Evolutionary conservation across 1,140 invertebrate species (phyloP).

Genomic region (Trachelipus rathkii): DNA sequence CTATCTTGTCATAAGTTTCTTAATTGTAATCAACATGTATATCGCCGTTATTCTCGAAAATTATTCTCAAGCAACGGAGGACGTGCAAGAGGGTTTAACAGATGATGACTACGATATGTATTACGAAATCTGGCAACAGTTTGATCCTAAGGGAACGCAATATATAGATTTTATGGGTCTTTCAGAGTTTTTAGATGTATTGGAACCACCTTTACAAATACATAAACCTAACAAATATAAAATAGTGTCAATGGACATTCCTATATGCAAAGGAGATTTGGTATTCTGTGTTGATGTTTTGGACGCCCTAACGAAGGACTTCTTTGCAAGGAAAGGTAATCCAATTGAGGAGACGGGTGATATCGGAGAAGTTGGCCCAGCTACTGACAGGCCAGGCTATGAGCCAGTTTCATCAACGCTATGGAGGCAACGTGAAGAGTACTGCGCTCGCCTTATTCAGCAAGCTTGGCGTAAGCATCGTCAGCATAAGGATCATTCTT

Average conservation of each 20-base stretch:
- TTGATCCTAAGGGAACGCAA: constrained; percentile 94
- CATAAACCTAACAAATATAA: constrained; percentile 98
- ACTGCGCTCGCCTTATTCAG: constrained; percentile 90
- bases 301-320: constrained; percentile 81
- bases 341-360: constrained; percentile 77
- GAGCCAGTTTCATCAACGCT: constrained; percentile 87
- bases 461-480: constrained; percentile 67
- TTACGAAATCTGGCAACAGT: constrained; percentile 98
- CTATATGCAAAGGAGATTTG: constrained; percentile 92
- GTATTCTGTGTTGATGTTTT: constrained; percentile 97
- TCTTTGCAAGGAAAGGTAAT: constrained; percentile 85
- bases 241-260: constrained; percentile 97
- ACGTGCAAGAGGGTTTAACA: constrained; percentile 95
- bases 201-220: constrained; percentile 89
- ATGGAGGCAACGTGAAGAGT: constrained; percentile 91
- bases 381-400: constrained; percentile 78
- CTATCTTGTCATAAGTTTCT: constrained; percentile 95
- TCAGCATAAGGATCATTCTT: constrained; percentile 42
- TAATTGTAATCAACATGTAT: constrained; percentile 99
- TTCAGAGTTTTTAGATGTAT: constrained; percentile 89
- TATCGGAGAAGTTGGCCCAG: constrained; percentile 67
- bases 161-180: constrained; percentile 91
- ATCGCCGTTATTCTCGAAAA: constrained; percentile 98
- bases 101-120: constrained; percentile 99
- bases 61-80: constrained; percentile 95